These are phyloP conservation scores for Ophion slaviceki DNA, from an alignment of 2,888 invertebrate genomes.

Conservation along the genomic window DNA sequence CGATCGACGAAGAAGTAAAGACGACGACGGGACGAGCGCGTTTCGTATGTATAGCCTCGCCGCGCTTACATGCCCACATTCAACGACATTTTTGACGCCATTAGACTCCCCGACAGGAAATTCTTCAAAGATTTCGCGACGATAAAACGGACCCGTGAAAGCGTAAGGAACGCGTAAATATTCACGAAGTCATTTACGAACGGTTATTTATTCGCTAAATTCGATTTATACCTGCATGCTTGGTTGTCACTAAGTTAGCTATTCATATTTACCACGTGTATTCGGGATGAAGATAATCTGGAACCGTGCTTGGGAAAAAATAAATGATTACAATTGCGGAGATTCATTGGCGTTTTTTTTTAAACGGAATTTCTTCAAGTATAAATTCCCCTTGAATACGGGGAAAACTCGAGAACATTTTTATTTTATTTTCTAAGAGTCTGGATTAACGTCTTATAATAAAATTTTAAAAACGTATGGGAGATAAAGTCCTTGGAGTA, in stretches of 20 bases:
- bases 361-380: no score
- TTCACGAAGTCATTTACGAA: conserved; percentile 45
- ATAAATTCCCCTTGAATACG: no score
- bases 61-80: conserved; percentile 47
- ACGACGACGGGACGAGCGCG: conserved; percentile 67
- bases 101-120: conserved; percentile 57
- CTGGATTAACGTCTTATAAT: no score
- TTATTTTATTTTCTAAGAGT: no score
- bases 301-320: no score
- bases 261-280: no score
- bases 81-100: conserved; percentile 66
- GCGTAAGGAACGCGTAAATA: conserved; percentile 33
- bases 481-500: no score
- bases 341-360: no score
- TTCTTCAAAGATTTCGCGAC: conserved; percentile 60
- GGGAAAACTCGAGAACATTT: no score
- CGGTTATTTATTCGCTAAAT: conserved; percentile 35
- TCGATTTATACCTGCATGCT: conserved; percentile 6
- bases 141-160: conserved; percentile 42
- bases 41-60: background rate
- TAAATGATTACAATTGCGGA: no score
- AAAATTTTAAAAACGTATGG: no score
- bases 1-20: conserved; percentile 72
- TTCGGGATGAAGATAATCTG: no score
- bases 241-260: background rate